Evolutionary conservation across 2,888 invertebrate species (phyloP).

Genomic region (Automeris io): DNA sequence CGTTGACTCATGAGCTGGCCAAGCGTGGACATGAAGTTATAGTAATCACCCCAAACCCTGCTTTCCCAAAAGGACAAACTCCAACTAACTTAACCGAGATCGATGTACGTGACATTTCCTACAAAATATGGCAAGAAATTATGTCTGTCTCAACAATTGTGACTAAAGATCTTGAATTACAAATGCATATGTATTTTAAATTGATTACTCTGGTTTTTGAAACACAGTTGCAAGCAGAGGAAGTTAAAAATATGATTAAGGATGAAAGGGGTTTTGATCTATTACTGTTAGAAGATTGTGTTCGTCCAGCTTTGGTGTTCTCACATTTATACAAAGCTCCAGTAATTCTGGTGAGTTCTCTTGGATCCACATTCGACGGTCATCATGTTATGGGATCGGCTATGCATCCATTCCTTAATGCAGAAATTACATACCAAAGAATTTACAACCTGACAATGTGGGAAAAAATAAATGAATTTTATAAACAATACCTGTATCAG

Average conservation of each 20-base stretch:
- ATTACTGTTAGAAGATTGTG: slow-evolving; percentile 27
- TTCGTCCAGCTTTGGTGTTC: slow-evolving; percentile 18
- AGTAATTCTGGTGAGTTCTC: slow-evolving; percentile 31
- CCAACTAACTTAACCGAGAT: slow-evolving; percentile 9
- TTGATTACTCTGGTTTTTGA: neutral
- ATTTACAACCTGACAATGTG: slow-evolving; percentile 22
- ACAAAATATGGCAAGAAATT: slow-evolving; percentile 1
- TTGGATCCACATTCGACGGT: slow-evolving; percentile 18
- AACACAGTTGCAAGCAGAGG: neutral
- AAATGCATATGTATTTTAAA: neutral
- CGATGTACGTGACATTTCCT: slow-evolving; percentile 8
- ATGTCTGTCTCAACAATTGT: neutral
- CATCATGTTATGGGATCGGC: slow-evolving; percentile 20
- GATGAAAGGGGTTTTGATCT: slow-evolving; percentile 25
- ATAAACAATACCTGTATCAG: slow-evolving; percentile 9
- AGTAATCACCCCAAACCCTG: slow-evolving; percentile 10
- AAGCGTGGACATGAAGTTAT: slow-evolving; percentile 9
- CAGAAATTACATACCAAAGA: slow-evolving; percentile 16
- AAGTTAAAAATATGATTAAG: slow-evolving; percentile 2
- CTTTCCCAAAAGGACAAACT: neutral
- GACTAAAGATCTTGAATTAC: neutral
- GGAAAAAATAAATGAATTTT: slow-evolving; percentile 24
- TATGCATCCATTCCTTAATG: slow-evolving; percentile 21
- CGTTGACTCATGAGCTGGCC: slow-evolving; percentile 13
- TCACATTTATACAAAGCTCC: slow-evolving; percentile 30